Evolutionary conservation across 2,888 invertebrate genomes (phyloP).

Genomic region (Acleris holmiana): DNA sequence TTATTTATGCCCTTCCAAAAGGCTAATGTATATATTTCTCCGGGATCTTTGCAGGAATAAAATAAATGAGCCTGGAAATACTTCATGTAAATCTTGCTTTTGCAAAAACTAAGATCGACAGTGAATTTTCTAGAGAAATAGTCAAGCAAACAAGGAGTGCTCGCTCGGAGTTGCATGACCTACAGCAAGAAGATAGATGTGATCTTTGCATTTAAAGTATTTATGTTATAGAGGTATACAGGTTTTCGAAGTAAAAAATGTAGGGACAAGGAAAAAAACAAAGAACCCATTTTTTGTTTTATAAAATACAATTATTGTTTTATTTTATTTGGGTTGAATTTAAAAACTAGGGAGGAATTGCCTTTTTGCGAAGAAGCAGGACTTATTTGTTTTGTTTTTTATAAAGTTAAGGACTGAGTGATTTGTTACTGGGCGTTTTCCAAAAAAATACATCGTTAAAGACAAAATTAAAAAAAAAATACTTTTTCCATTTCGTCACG

Average conservation of each 20-base stretch:
- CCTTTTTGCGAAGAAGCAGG: too few species aligned
- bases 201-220: too few species aligned
- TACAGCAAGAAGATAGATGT: slow-evolving; percentile 9
- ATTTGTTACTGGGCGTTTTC: too few species aligned
- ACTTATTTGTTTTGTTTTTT: too few species aligned
- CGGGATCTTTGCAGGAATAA: neutral
- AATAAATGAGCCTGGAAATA: neutral
- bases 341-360: too few species aligned
- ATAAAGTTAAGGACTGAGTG: too few species aligned
- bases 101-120: neutral
- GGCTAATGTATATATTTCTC: neutral
- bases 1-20: neutral
- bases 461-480: too few species aligned
- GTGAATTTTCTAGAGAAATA: neutral
- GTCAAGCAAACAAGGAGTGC: neutral
- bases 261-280: too few species aligned
- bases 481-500: too few species aligned
- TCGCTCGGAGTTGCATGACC: slow-evolving; percentile 2
- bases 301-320: neutral
- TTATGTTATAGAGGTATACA: neutral
- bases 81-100: slow-evolving; percentile 7
- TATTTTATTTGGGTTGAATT: too few species aligned
- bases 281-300: neutral
- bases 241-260: neutral
- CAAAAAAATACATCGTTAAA: too few species aligned